Conservation (phyloP, 2,797 vertebrate genomes). For the Urosaurus nigricauda region DNA sequence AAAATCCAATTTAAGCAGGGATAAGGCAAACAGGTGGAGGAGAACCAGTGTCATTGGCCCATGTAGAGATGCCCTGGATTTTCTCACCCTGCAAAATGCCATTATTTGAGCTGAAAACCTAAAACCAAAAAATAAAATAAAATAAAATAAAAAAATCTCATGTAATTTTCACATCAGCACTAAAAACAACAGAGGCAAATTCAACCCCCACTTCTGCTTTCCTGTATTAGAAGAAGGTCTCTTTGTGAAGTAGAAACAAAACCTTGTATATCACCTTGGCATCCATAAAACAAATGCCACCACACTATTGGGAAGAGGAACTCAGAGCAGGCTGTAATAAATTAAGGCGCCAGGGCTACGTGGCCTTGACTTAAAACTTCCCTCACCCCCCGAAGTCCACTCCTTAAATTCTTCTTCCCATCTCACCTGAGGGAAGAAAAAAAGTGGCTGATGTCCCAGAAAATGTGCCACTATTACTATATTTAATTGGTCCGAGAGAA, state of each 20-base stretch:
- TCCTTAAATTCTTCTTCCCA: not conserved
- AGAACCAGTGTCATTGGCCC: no score
- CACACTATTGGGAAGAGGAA: not conserved
- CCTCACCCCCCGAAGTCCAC: slow-evolving; percentile 58
- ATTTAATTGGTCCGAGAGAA: slow-evolving; percentile 81
- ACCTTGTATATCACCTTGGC: not conserved
- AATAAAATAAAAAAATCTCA: not conserved
- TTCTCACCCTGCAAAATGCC: not conserved
- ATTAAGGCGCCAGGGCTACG: slow-evolving; percentile 54
- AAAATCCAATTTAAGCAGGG: no score
- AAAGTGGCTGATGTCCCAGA: slow-evolving; percentile 23
- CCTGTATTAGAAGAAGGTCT: not conserved
- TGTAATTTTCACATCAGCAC: not conserved
- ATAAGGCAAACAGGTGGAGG: no score
- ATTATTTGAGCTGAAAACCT: not conserved
- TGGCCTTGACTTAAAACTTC: slow-evolving; percentile 43
- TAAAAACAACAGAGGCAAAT: no score
- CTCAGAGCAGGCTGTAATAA: slow-evolving; percentile 65
- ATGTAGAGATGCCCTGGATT: no score
- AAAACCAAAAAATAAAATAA: no score
- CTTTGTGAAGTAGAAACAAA: slow-evolving; percentile 48
- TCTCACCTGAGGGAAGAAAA: slow-evolving; percentile 41
- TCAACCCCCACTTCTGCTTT: no score
- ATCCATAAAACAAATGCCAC: slow-evolving; percentile 31
- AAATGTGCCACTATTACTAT: slow-evolving; percentile 63